phyloP scores from a whole-genome alignment of 1,140 invertebrate species.

The Hetaerina americana region DNA sequence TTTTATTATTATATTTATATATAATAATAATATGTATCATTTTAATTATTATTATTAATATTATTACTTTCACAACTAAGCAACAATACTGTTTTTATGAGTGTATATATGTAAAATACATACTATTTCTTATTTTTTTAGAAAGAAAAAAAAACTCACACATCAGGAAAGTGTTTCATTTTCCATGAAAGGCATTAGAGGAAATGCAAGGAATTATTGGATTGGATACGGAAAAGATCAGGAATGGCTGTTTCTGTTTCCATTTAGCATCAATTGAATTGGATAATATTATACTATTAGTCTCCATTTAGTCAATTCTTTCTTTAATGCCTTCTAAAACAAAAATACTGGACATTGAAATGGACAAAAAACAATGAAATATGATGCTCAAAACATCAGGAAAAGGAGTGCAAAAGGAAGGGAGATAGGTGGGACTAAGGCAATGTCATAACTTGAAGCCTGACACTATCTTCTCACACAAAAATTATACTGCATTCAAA shows the following conservation, averaged over 20 bases:
- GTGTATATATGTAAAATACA: conserved; percentile 1
- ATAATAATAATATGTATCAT: background rate
- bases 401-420: background rate
- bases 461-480: background rate
- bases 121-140: conserved; percentile 1
- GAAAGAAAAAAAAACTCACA: background rate
- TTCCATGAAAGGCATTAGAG: background rate
- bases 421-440: background rate
- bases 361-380: background rate
- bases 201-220: background rate
- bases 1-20: conserved; percentile 1
- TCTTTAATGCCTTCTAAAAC: background rate
- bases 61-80: background rate
- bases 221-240: background rate
- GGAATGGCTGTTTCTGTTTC: background rate
- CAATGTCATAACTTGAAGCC: background rate
- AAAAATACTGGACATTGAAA: background rate
- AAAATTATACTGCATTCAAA: background rate
- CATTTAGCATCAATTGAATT: background rate
- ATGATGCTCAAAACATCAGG: background rate
- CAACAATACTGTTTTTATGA: background rate
- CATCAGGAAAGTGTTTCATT: background rate
- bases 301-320: background rate
- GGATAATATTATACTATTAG: background rate
- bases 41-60: background rate